Evolutionary conservation across 2,113 vertebrate genomes (phyloP).

Genomic region (Stictonetta naevosa): DNA sequence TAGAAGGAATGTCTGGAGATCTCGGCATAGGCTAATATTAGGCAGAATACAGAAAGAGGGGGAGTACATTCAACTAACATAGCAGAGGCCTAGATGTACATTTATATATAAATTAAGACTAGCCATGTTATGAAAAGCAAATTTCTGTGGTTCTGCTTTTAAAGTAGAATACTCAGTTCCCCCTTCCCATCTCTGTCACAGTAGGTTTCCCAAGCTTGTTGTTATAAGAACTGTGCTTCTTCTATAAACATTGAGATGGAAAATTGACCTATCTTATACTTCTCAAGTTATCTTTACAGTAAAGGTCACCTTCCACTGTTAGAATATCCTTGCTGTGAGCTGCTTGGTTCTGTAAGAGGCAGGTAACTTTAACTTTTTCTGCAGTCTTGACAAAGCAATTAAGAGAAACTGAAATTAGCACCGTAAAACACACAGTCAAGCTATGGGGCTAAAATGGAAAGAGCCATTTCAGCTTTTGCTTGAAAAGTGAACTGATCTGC

Average conservation of each 20-base stretch:
- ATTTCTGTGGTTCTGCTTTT: conserved; percentile 39
- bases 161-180: conserved; percentile 37
- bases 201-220: not conserved
- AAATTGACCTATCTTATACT: not conserved
- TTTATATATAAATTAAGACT: not conserved
- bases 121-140: not conserved
- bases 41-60: not conserved
- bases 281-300: not conserved
- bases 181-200: not conserved
- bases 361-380: not conserved
- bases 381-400: not conserved
- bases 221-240: not conserved
- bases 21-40: not conserved
- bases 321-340: not conserved
- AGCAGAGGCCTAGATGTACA: not conserved
- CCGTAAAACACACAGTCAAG: not conserved
- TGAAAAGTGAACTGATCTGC: not conserved
- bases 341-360: not conserved
- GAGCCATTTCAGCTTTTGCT: conserved; percentile 3
- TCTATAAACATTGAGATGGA: not conserved
- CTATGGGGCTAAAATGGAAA: not conserved
- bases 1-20: conserved; percentile 28
- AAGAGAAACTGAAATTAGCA: not conserved
- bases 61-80: not conserved
- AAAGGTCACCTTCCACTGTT: not conserved